Evolutionary conservation across 2,888 invertebrate genomes (phyloP), one percentile per base, ranked within the genome.

Genomic region (Cacoxenus indagator): DNA sequence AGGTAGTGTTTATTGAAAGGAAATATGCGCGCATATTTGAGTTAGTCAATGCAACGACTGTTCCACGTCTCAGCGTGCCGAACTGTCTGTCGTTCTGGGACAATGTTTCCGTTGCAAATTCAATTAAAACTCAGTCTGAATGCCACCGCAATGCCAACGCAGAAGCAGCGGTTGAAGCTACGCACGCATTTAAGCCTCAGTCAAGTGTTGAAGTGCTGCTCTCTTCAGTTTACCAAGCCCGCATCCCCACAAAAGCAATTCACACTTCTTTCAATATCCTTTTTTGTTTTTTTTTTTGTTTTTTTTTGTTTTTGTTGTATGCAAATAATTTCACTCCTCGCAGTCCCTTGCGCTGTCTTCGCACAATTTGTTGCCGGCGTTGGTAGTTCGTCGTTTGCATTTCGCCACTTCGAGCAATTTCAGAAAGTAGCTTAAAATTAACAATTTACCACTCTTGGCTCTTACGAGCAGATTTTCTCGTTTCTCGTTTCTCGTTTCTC

Each of bases 391-490:
- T 31, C 19, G 29, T 59, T 59, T 59, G 55, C 73, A 74, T 69
- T 61, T 73, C 55, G 26, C 37, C 51, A 62, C 70, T 70, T 64
- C 61, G 67, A 65, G 71, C 73, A 73, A 72, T 70, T 70, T 68
- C 59, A 66, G 68, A 45, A 70, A 73, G 72, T 76, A 71, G 76
- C 76, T 81, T 76, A 77, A 80, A 82, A 80, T 81, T 77, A 80
- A 77, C 75, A 78, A 82, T 80, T 81, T 80, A 77, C 76, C 78
- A 78, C 75, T 77, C 77, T 75, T 73, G 71, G 72, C 75, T 67
- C 73, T 75, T 72, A 72, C 73, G 76, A 77, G 75, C 74, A 77
- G 75, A 72, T 77, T 76, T 73, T 70, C n/a, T n/a, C n/a, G n/a
- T n/a, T n/a, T n/a, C n/a, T n/a, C n/a, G n/a, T n/a, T n/a, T n/a